Base-by-base conservation (phyloP, 2,113 vertebrate species). In the Rattus rattus region DNA sequence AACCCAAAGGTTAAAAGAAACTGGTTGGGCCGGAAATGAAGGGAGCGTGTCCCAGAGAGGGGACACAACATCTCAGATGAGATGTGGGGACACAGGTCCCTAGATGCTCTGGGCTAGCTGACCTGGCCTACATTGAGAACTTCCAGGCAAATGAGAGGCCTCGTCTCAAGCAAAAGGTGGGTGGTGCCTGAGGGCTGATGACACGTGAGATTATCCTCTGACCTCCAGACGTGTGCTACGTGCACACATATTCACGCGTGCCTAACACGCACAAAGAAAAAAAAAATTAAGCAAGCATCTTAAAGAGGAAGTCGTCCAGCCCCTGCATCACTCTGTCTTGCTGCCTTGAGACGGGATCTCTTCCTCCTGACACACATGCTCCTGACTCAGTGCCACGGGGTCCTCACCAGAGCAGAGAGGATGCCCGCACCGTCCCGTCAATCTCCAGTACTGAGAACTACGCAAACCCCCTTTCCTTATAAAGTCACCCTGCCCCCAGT, bases 1-100 rank as follows among this genome's bases (percentile, higher is more conserved):
- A 76, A 70, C 12, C 54, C 83, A 67, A 93, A 94, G 61, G 3
- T 75, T 61, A 63, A 79, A 73, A 96, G 89, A 95, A 91, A 43
- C 13, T 84, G 30, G 2, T 65, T 16, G 36, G 49, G 73, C 22
- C 72, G 72, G 52, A 84, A 87, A 87, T 12, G 43, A 91, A n/a
- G 26, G 16, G 28, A 91, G 26, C 33, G 10, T n/a, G 16, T 79
- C 52, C 63, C 67, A 56, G 39, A 70, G 33, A 88, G 49, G 85
- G 28, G 54, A 59, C 86, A 92, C 1, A 79, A 56, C 39, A 89
- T 9, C 59, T 33, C 30, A 2, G 70, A 54, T 26, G 20, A 49
- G 30, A 70, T 4, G 12, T 69, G 30, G 85, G 52, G 10, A 54
- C 12, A 24, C 36, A 17, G 65, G 30, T 70, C 30, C 20, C 65